Percentiles rank a stretch among this genome's conserved stretches.
phyloP scores from a whole-genome alignment of 2,888 invertebrate genomes.

The Cataglyphis albicans region DNA sequence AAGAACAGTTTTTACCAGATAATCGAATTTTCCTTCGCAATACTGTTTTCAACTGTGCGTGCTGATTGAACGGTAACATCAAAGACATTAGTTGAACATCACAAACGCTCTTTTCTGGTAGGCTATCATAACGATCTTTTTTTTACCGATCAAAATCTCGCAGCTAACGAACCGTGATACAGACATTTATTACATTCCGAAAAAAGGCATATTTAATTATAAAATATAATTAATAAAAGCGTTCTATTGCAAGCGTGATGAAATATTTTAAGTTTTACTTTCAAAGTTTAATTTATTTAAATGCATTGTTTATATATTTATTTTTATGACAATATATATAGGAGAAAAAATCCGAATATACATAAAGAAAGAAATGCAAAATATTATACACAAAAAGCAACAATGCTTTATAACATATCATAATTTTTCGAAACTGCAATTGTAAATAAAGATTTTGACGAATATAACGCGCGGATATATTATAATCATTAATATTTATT shows the following conservation, averaged over 20 bases:
- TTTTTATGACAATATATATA: neutral
- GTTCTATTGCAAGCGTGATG: neutral
- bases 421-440: conserved; percentile 14
- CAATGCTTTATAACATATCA: neutral
- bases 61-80: conserved; percentile 41
- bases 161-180: conserved; percentile 24
- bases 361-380: neutral
- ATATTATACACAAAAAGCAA: neutral
- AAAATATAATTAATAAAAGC: conserved; percentile 1
- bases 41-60: conserved; percentile 40
- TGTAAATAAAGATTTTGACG: neutral
- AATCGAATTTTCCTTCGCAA: conserved; percentile 46
- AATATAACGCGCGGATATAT: neutral
- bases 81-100: conserved; percentile 45
- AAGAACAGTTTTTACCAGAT: conserved; percentile 3
- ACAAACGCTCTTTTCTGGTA: neutral
- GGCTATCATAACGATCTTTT: conserved; percentile 13
- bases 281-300: conserved; percentile 5
- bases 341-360: neutral
- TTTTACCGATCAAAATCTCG: neutral
- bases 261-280: neutral
- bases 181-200: neutral
- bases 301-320: no score
- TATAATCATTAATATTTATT: conserved; percentile 4
- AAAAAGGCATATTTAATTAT: conserved; percentile 4